Evolutionary conservation across 2,113 vertebrate genomes (phyloP).

Genomic region (Sclerurus mexicanus): DNA sequence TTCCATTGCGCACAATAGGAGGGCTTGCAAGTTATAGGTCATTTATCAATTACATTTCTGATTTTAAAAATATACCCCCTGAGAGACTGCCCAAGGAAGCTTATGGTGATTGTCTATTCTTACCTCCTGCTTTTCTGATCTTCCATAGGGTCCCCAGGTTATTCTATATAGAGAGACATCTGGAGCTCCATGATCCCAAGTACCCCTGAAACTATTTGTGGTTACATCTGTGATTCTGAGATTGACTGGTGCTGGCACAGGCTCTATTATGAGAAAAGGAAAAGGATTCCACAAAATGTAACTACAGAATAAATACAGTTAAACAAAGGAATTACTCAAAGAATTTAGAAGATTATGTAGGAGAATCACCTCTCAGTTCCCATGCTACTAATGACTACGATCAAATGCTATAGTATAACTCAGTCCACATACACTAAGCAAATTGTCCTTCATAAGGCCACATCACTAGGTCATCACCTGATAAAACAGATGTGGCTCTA

Average conservation of each 20-base stretch:
- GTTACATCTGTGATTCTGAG: conserved; percentile 86
- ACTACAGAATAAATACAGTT: neutral
- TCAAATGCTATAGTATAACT: neutral
- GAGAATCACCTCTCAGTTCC: neutral
- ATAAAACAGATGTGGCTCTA: neutral
- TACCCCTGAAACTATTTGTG: conserved; percentile 84
- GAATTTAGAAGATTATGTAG: neutral
- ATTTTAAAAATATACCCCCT: neutral
- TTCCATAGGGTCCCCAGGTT: conserved; percentile 81
- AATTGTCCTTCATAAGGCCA: neutral
- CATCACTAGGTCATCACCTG: neutral
- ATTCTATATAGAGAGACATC: conserved; percentile 92
- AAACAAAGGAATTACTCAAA: neutral
- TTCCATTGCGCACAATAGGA: neutral
- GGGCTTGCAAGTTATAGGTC: neutral
- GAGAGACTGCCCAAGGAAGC: neutral
- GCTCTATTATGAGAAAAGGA: conserved; percentile 56
- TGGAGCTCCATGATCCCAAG: conserved; percentile 91
- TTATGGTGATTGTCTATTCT: neutral
- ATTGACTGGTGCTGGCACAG: conserved; percentile 89
- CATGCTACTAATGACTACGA: neutral
- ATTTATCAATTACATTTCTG: neutral
- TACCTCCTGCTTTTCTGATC: conserved; percentile 73
- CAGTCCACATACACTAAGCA: neutral
- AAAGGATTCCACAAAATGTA: neutral